Evolutionary conservation across 1,140 invertebrate genomes (phyloP), one percentile per base, ranked within the genome.

Genomic region (Drosophila orena): DNA sequence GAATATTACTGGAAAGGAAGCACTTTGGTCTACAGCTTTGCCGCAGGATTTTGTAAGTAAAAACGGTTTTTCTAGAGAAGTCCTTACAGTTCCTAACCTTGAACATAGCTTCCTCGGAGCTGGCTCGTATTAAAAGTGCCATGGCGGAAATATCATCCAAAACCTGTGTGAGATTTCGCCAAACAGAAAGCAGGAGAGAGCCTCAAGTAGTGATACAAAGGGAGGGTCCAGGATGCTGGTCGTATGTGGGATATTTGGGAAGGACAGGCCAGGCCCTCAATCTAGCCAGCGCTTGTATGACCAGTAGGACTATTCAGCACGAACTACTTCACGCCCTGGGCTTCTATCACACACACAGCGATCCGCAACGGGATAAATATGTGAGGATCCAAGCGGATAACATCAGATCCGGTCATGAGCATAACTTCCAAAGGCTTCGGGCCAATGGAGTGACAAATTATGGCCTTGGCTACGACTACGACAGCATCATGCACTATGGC

Each of bases 261-360:
- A 91, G 91, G 2, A 79, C 79, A n/a, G 91, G 93, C 62, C 92
- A 89, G 38, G 17, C 11, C 4, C 43, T 84, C 0, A 66, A 77
- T 50, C 35, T 79, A 12, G 77, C 57, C 11, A 38, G 15, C 5
- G 54, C 50, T 0, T 92, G 91, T 35, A 77, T 91, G 56, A 79
- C 4, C 59, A 88, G 11, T 34, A 92, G 92, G 2, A 93, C 93
- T 0, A 92, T 95, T 10, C 93, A 95, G n/a, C 95, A 96, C 69
- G 95, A 96, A 83, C 80, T 96, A 6, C 92, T 95, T 52, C 95
- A 96, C 73, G 53, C 95, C 0, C 91, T 95, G 1, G 95, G 94
- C 0, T 95, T 96, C 73, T 94, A 93, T 77, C 94, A 97, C 76
- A 95, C 96, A 92, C 96, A 97, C 81, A 95, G 94, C 71, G 93